Conservation (phyloP, 2,113 vertebrate genomes). For the Platichthys flesus region DNA sequence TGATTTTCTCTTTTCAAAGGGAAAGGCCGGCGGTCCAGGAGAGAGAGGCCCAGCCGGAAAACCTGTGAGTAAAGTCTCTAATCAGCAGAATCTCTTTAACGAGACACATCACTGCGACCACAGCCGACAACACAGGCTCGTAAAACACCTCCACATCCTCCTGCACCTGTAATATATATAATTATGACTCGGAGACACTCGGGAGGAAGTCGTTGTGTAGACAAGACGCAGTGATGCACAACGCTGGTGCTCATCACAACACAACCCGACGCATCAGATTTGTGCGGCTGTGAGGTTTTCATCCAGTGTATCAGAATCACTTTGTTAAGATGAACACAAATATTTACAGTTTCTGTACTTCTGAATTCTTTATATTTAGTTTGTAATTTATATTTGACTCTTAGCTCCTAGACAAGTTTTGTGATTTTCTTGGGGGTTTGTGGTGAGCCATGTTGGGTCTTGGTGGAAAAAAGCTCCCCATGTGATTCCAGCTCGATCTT, state of each 20-base stretch:
- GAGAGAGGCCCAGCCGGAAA: constrained; percentile 88
- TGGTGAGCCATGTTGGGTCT: too few relatives aligned
- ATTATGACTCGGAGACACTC: constrained; percentile 18
- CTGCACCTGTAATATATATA: constrained; percentile 32
- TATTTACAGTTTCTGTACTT: too few relatives aligned
- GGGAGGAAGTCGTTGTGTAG: constrained; percentile 16
- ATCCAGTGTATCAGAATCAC: too few relatives aligned
- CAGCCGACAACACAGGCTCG: constrained; percentile 17
- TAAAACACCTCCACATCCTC: constrained; percentile 43
- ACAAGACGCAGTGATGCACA: background rate
- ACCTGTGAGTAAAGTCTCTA: constrained; percentile 84
- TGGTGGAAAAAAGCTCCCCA: too few relatives aligned
- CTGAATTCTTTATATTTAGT: too few relatives aligned
- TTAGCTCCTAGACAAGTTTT: too few relatives aligned
- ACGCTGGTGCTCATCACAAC: background rate
- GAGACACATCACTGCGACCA: constrained; percentile 4
- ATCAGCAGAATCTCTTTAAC: background rate
- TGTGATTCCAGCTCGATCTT: too few relatives aligned
- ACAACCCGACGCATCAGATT: background rate
- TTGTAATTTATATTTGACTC: too few relatives aligned
- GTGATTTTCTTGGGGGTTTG: too few relatives aligned
- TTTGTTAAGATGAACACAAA: too few relatives aligned
- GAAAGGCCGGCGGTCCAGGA: constrained; percentile 90
- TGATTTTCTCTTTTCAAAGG: constrained; percentile 81
- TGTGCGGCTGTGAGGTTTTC: background rate